Evolutionary conservation across 2,888 invertebrate genomes (phyloP).

Genomic region (Trissoscelio sp.): DNA sequence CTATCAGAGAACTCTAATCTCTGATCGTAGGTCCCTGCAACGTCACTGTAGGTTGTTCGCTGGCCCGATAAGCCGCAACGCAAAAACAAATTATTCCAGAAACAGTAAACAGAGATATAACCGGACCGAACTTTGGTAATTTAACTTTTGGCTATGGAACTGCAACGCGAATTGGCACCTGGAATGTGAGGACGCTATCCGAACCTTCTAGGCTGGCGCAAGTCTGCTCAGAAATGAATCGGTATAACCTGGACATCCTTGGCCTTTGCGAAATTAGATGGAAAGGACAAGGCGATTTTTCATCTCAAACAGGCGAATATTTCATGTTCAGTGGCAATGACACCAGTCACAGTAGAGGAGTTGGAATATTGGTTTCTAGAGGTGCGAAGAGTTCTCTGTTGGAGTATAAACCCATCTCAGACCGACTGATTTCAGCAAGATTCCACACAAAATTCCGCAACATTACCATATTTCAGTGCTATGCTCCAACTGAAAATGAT

Average conservation of each 20-base stretch:
- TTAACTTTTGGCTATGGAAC: constrained; percentile 1
- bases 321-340: constrained; percentile 26
- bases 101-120: constrained; percentile 24
- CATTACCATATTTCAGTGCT: constrained; percentile 21
- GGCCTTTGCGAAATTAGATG: constrained; percentile 18
- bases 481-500: background rate
- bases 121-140: constrained; percentile 15
- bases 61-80: too few species aligned
- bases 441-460: constrained; percentile 12
- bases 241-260: constrained; percentile 16
- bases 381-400: background rate
- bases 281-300: constrained; percentile 14
- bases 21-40: too few species aligned
- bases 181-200: background rate
- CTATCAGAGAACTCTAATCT: too few species aligned
- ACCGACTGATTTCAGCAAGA: background rate
- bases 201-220: constrained; percentile 15
- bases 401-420: constrained; percentile 11
- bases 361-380: background rate
- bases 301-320: background rate
- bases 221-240: constrained; percentile 15
- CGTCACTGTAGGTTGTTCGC: too few species aligned
- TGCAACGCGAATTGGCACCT: constrained; percentile 23
- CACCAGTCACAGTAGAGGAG: constrained; percentile 3
- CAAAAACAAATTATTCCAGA: constrained; percentile 19